Conservation (phyloP, 1,140 invertebrate genomes). For the Atopsyche davidsoni region DNA sequence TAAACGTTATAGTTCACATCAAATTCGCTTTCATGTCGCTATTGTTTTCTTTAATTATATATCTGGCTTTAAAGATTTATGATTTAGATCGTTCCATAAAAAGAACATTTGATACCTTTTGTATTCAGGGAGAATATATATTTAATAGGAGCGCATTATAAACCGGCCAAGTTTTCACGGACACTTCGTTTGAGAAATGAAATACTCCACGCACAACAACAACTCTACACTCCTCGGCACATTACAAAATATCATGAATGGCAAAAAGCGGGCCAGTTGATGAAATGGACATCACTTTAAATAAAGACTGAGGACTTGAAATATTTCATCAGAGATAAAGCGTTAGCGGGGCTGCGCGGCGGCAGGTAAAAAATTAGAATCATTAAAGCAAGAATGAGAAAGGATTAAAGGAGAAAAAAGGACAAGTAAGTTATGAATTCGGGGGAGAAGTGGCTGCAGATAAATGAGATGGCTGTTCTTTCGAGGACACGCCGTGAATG, state of each 20-base stretch:
- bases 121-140: no score
- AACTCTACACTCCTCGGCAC: conserved; percentile 8
- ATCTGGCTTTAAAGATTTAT: no score
- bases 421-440: conserved; percentile 26
- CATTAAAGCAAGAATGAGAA: conserved; percentile 30
- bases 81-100: no score
- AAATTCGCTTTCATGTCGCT: no score
- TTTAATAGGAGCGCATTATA: no score
- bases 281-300: conserved; percentile 31
- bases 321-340: conserved; percentile 29
- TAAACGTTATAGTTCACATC: no score
- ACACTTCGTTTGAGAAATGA: no score
- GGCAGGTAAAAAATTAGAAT: conserved; percentile 28
- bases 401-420: conserved; percentile 29
- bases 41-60: no score
- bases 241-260: conserved; percentile 27
- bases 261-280: conserved; percentile 21
- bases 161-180: no score
- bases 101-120: no score
- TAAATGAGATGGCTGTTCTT: conserved; percentile 8
- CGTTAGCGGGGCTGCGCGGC: conserved; percentile 10
- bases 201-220: no score
- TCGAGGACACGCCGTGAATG: conserved; percentile 17
- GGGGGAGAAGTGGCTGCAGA: conserved; percentile 22
- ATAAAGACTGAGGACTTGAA: conserved; percentile 29